A percentile compares a stretch with the other conserved stretches of the same genome.
phyloP scores from a whole-genome alignment of 2,797 vertebrate species.

The Spheniscus humboldti region DNA sequence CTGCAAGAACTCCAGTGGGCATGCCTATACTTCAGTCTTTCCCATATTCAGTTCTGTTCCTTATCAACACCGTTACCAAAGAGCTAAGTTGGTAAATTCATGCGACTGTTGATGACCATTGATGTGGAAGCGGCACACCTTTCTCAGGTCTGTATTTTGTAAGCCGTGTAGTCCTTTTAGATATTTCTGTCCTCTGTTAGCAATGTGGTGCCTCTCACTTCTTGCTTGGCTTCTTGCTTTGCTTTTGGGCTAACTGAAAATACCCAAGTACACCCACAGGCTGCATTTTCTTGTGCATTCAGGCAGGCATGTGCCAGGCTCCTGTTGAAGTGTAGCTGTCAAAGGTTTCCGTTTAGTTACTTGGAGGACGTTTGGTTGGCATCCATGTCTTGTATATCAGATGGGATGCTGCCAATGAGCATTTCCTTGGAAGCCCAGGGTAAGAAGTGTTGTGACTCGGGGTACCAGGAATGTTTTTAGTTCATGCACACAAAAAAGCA shows the following conservation, averaged over 20 bases:
- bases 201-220: neutral
- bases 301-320: neutral
- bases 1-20: neutral
- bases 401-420: neutral
- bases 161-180: neutral
- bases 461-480: neutral
- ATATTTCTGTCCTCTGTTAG: neutral
- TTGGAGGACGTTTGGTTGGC: neutral
- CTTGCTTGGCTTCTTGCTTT: neutral
- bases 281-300: neutral
- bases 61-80: neutral
- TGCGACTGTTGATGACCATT: accelerated
- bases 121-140: neutral
- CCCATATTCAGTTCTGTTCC: neutral
- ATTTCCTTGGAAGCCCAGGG: neutral
- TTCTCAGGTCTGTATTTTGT: neutral
- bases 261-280: neutral
- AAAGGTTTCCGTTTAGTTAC: neutral
- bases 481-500: neutral
- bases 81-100: neutral
- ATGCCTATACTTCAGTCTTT: neutral
- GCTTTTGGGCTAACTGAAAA: neutral
- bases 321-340: neutral
- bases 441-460: neutral
- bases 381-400: neutral